Evolutionary conservation across 2,888 invertebrate species (phyloP), one percentile per base, ranked within the genome.

Genomic region (Saturnia japonica): DNA sequence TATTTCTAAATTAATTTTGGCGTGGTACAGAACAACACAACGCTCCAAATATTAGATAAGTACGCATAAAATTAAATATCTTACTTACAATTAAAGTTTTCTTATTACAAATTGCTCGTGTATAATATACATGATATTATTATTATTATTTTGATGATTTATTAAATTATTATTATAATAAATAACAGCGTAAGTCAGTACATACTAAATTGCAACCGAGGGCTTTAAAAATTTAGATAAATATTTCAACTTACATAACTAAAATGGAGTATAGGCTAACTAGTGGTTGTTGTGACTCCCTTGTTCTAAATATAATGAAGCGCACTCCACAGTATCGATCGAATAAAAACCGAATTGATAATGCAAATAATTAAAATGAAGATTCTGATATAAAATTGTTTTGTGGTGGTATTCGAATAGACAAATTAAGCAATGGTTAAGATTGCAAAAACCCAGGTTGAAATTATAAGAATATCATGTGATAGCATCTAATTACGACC

Each of bases 61-160:
- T 60, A 60, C 14, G 11, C 6, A 60, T 60, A 19, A 12, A 51
- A 51, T 19, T 19, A 51, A 51, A 51, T 51, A 86, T 85, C 85
- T 85, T 84, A 43, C n/a, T n/a, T n/a, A n/a, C n/a, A n/a, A n/a
- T n/a, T n/a, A 43, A 43, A 11, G 1, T 43, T 43, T 43, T 12
- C 43, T 43, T 14, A 43, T 43, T 43, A 43, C 43, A 43, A 43
- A 9, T 43, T n/a, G 43, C 34, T n/a, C 34, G 34, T 6, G 6
- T 34, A 34, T 2, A 34, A 34, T 34, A 34, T 34, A 34, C 34
- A n/a, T n/a, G n/a, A n/a, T n/a, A n/a, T n/a, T n/a, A n/a, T n/a
- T n/a, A n/a, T n/a, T n/a, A n/a, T n/a, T n/a, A n/a, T n/a, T n/a
- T n/a, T n/a, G n/a, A n/a, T n/a, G n/a, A n/a, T n/a, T n/a, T n/a